A percentile compares a stretch with the other conserved stretches of the same genome.
Evolutionary conservation across 2,797 vertebrate species (phyloP).

Genomic region (Catostomus latipinnis): DNA sequence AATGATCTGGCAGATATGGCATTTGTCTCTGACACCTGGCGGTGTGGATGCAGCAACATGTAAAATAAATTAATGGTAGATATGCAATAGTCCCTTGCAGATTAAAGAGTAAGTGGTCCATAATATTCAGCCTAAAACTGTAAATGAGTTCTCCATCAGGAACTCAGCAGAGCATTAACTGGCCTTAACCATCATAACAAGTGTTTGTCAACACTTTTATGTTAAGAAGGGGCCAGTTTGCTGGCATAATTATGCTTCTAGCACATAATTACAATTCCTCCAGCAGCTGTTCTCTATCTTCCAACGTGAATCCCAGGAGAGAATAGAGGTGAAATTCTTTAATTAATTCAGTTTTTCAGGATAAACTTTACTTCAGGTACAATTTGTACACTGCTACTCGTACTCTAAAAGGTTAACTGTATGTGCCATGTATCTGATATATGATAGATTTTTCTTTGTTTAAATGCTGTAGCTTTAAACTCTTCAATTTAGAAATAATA

Average conservation of each 20-base stretch:
- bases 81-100: neutral
- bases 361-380: neutral
- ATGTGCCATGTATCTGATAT: too few relatives aligned
- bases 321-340: neutral
- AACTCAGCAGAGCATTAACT: slow-evolving; percentile 1
- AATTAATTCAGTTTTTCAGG: neutral
- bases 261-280: slow-evolving; percentile 26
- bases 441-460: too few relatives aligned
- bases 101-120: neutral
- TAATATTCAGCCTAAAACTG: neutral
- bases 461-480: neutral
- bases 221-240: neutral
- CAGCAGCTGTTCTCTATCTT: neutral
- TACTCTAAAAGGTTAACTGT: neutral
- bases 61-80: neutral
- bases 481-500: neutral
- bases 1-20: too few relatives aligned
- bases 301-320: neutral
- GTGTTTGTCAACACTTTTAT: slow-evolving; percentile 14
- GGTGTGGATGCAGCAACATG: too few relatives aligned
- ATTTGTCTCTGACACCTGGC: too few relatives aligned
- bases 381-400: neutral
- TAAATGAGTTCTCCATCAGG: neutral
- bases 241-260: neutral
- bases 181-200: slow-evolving; percentile 28